A percentile compares a stretch with the other conserved stretches of the same genome.
phyloP scores from a whole-genome alignment of 2,888 invertebrate genomes.

The Morpho achilles region DNA sequence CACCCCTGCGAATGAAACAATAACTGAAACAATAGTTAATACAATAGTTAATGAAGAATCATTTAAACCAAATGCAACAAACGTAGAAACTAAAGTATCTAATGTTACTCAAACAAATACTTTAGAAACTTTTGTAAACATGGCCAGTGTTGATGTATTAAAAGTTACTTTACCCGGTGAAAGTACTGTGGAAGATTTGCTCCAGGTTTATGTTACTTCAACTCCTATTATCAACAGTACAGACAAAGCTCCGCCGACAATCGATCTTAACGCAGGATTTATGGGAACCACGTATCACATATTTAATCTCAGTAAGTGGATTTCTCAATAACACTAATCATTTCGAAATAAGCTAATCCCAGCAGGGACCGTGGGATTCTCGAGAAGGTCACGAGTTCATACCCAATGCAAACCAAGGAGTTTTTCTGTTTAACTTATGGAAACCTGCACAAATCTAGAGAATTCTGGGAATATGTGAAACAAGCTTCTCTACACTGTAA shows the following conservation, averaged over 20 bases:
- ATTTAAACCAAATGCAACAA: too few relatives aligned
- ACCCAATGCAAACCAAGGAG: too few relatives aligned
- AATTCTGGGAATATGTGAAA: too few relatives aligned
- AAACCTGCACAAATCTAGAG: too few relatives aligned
- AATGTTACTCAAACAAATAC: not conserved
- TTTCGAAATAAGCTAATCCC: too few relatives aligned
- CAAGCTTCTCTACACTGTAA: too few relatives aligned
- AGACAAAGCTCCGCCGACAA: not conserved
- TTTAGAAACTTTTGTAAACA: not conserved
- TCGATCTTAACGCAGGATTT: constrained; percentile 1
- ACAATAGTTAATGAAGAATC: not conserved
- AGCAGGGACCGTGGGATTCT: too few relatives aligned
- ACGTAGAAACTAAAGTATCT: not conserved
- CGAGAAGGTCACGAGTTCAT: too few relatives aligned
- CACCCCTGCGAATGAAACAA: not conserved
- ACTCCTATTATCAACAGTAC: not conserved
- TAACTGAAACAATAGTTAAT: not conserved
- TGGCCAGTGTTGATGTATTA: not conserved
- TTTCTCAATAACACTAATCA: not conserved
- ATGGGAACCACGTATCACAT: not conserved
- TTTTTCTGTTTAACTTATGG: too few relatives aligned
- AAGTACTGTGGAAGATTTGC: constrained; percentile 1
- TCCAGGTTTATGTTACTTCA: not conserved
- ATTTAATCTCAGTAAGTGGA: constrained; percentile 6
- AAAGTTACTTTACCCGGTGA: not conserved